Evolutionary conservation across 2,888 invertebrate species (phyloP), one percentile per base, ranked within the genome.

Genomic region (Prostheceraeus crozeri): DNA sequence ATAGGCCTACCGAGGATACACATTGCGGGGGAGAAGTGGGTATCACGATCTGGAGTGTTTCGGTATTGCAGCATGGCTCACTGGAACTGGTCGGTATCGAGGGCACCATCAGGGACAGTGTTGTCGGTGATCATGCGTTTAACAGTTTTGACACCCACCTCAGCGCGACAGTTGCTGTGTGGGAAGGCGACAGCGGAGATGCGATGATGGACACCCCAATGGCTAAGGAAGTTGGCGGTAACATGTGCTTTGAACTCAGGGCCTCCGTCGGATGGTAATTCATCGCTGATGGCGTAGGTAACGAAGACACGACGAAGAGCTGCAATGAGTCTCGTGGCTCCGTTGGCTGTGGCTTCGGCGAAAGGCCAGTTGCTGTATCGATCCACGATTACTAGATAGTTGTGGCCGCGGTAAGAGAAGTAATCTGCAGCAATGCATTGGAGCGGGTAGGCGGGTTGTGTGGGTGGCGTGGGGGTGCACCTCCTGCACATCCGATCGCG

Each of bases 41-140:
- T 57, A 25, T 25, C 54, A 23, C 14, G 58, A 27, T 56, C 48
- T 40, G 40, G 40, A 10, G 25, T 16, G 14, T 16, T 56, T 54
- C 35, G 6, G 54, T 14, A 27, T 35, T 54, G 40, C 16, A 40
- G 40, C 40, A 40, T 40, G 14, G 40, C 19, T 48, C 19, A n/a
- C n/a, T n/a, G n/a, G n/a, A n/a, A n/a, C n/a, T n/a, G 27, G n/a
- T 57, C 55, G 4, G 57, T 58, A 30, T 57, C n/a, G 4, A 21
- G 58, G 8, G 56, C n/a, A 10, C 57, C 57, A 8, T 59, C 36
- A 28, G 35, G 25, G 16, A 28, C 59, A 1, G 67, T 66, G 56
- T 68, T 70, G 60, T 68, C 64, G 10, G 63, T 63, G 19, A 68
- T 62, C 8, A 67, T 56, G n/a, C 68, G 63, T 46, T 68, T 66